Conservation (phyloP, 2,113 vertebrate genomes). For the Bothrops jararaca region DNA sequence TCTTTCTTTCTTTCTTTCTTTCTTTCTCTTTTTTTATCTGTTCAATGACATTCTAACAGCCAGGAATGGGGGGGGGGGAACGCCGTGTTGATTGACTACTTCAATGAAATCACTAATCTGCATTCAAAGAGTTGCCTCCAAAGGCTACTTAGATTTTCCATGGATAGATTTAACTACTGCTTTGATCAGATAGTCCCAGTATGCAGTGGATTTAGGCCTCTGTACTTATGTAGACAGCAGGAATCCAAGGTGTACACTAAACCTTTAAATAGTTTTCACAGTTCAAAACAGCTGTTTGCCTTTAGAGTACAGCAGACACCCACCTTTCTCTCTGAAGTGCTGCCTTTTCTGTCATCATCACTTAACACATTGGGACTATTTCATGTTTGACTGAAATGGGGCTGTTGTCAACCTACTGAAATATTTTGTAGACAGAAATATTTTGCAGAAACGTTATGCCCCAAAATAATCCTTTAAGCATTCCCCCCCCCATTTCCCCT, state of each 20-base stretch:
- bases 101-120: constrained; percentile 69
- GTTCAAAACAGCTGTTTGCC: constrained; percentile 61
- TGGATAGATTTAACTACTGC: constrained; percentile 57
- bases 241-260: constrained; percentile 60
- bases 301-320: constrained; percentile 57
- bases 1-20: constrained; percentile 42
- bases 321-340: constrained; percentile 57
- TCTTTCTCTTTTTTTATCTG: constrained; percentile 65
- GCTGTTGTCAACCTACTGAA: constrained; percentile 43
- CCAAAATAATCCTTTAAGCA: constrained; percentile 3
- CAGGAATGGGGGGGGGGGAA: not conserved
- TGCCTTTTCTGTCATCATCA: constrained; percentile 48
- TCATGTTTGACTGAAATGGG: constrained; percentile 50
- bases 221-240: constrained; percentile 57
- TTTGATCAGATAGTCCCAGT: constrained; percentile 65
- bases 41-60: constrained; percentile 71
- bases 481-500: not conserved
- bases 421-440: constrained; percentile 38
- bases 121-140: constrained; percentile 60
- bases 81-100: constrained; percentile 65
- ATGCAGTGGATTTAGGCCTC: constrained; percentile 60
- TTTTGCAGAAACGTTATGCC: constrained; percentile 21
- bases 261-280: constrained; percentile 57
- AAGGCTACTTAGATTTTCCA: constrained; percentile 62
- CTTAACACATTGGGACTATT: constrained; percentile 45